Evolutionary conservation across 2,797 vertebrate species (phyloP).

Genomic region (Poeciliopsis infans): DNA sequence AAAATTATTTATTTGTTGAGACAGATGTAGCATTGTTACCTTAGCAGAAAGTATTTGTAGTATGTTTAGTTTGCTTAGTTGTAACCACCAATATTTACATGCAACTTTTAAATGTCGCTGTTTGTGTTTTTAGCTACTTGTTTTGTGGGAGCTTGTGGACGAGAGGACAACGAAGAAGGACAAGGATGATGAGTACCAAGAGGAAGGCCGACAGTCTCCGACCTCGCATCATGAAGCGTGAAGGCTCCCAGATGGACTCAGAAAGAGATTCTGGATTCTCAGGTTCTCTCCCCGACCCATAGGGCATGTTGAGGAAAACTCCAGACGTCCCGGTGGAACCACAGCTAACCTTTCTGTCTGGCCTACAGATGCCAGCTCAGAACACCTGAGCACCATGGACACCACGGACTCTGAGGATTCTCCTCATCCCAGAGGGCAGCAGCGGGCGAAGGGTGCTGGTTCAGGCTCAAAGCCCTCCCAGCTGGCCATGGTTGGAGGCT

Average conservation of each 20-base stretch:
- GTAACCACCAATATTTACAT: background rate
- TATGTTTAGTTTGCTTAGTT: background rate
- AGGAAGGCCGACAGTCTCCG: conserved; percentile 69
- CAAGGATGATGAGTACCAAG: conserved; percentile 70
- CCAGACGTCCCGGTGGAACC: background rate
- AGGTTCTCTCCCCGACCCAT: conserved; percentile 71
- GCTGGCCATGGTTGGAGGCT: conserved; percentile 73
- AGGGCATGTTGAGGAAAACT: background rate
- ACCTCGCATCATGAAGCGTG: conserved; percentile 60
- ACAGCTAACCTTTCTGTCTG: background rate
- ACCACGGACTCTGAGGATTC: conserved; percentile 83
- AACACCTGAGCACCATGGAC: conserved; percentile 82
- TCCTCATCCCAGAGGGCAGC: conserved; percentile 46
- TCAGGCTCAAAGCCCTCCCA: conserved; percentile 66
- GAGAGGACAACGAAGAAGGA: conserved; percentile 26
- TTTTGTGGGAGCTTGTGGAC: conserved; percentile 14
- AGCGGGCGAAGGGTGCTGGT: conserved; percentile 28
- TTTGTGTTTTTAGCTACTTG: background rate
- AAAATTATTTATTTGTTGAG: no score
- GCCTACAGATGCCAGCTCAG: conserved; percentile 85
- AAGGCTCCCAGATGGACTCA: conserved; percentile 71
- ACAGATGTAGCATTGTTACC: background rate
- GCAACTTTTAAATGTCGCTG: background rate
- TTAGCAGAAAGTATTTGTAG: background rate
- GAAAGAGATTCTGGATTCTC: conserved; percentile 95